Conservation (phyloP, 92 coral and sea anemone genomes). For the Epizoanthus rinbou region DNA sequence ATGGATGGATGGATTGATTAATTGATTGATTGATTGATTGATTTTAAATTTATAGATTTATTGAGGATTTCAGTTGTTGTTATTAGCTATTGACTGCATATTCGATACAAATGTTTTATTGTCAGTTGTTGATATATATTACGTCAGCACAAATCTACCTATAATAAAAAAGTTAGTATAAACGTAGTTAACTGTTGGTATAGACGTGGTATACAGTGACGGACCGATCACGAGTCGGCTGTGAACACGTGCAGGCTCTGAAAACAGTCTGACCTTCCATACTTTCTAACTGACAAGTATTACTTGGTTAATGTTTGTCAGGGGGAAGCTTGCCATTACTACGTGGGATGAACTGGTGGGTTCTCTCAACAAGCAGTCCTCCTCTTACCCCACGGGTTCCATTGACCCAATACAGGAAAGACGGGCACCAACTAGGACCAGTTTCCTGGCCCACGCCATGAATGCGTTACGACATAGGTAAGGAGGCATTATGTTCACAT, state of each 20-base stretch:
- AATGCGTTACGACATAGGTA: slow-evolving; percentile 37
- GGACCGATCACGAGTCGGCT: background rate
- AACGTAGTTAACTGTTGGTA: no score
- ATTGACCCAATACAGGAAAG: slow-evolving; percentile 24
- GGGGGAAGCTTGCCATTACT: slow-evolving; percentile 22
- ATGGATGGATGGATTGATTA: background rate
- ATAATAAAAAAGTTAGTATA: no score
- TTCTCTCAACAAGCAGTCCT: slow-evolving; percentile 40
- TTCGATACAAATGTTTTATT: no score
- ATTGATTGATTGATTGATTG: slow-evolving; percentile 1
- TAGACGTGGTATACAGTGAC: no score
- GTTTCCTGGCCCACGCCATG: slow-evolving; percentile 35
- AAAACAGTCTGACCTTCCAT: background rate
- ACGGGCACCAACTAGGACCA: slow-evolving; percentile 36
- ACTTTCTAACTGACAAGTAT: no score
- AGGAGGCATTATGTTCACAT: background rate
- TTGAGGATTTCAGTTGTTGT: no score
- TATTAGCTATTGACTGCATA: no score
- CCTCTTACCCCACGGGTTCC: slow-evolving; percentile 41
- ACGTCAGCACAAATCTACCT: no score
- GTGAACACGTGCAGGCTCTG: background rate
- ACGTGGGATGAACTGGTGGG: slow-evolving; percentile 68
- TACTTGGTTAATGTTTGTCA: background rate
- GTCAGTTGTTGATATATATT: no score
- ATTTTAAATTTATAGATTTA: background rate